Evolutionary conservation across 1,140 invertebrate genomes (phyloP).

Genomic region (Drosophila sp.): DNA sequence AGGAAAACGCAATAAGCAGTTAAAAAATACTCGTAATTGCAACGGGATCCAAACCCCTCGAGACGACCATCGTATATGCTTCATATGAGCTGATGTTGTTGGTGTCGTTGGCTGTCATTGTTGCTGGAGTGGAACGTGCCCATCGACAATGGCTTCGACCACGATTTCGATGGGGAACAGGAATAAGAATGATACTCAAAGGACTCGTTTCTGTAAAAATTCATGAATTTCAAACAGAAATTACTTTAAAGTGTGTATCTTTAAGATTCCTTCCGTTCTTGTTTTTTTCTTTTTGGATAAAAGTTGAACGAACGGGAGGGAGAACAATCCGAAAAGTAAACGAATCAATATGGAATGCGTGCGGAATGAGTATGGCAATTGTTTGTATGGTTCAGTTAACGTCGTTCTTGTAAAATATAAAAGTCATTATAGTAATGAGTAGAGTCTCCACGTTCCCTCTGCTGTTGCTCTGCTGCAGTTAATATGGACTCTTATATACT

Average conservation of each 20-base stretch:
- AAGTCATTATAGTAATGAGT: slow-evolving; percentile 23
- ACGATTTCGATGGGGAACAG: slow-evolving; percentile 43
- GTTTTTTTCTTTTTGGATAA: slow-evolving; percentile 10
- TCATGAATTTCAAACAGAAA: slow-evolving; percentile 71
- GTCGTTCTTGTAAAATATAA: slow-evolving; percentile 41
- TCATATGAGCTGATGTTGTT: slow-evolving; percentile 73
- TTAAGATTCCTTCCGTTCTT: slow-evolving; percentile 35
- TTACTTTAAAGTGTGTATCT: slow-evolving; percentile 35
- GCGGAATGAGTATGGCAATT: slow-evolving; percentile 35
- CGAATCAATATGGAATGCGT: neutral
- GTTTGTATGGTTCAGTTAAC: slow-evolving; percentile 39
- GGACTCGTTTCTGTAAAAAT: slow-evolving; percentile 70
- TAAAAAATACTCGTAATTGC: slow-evolving; percentile 81
- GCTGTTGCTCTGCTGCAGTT: neutral
- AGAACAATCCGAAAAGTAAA: neutral
- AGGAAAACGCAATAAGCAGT: slow-evolving; percentile 79
- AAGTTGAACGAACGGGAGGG: neutral
- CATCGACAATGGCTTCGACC: slow-evolving; percentile 57
- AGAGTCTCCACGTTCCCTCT: neutral
- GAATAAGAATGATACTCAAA: slow-evolving; percentile 56
- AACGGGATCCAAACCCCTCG: slow-evolving; percentile 59
- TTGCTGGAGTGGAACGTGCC: slow-evolving; percentile 59
- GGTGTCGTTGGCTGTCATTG: slow-evolving; percentile 22
- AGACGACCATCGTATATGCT: slow-evolving; percentile 63
- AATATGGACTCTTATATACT: neutral